A percentile compares a stretch with the other conserved stretches of the same genome.
These are phyloP conservation scores for Xanthia togata DNA, from an alignment of 2,888 invertebrate genomes.

Conservation along the genomic window DNA sequence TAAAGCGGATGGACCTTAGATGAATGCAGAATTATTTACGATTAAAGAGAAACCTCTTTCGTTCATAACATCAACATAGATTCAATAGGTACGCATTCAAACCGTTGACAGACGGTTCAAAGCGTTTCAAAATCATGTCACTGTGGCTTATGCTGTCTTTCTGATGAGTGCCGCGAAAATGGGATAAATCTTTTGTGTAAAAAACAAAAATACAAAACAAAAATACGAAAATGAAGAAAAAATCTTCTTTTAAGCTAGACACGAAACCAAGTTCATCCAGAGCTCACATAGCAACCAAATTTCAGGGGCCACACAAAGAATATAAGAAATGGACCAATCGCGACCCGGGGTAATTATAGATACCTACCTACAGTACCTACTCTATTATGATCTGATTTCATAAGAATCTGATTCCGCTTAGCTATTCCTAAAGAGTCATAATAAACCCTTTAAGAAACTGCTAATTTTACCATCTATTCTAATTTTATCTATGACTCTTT, in stretches of 20 bases:
- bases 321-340: slow-evolving; percentile 75
- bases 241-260: background rate
- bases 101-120: background rate
- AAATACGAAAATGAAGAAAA: slow-evolving; percentile 40
- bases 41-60: slow-evolving; percentile 9
- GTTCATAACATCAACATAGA: slow-evolving; percentile 2
- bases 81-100: background rate
- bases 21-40: background rate
- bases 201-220: slow-evolving; percentile 1
- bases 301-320: slow-evolving; percentile 67
- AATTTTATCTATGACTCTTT: too few species aligned
- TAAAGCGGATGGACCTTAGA: too few species aligned
- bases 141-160: slow-evolving; percentile 7
- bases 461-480: too few species aligned
- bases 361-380: background rate
- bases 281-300: slow-evolving; percentile 44
- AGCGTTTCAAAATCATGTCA: slow-evolving; percentile 21
- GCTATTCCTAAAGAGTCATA: too few species aligned
- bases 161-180: slow-evolving; percentile 54
- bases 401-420: background rate
- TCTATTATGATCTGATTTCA: background rate
- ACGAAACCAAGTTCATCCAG: slow-evolving; percentile 28
- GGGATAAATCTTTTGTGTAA: slow-evolving; percentile 55
- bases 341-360: slow-evolving; percentile 68
- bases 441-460: too few species aligned